phyloP scores from a whole-genome alignment of 37 sponge, comb jelly and placozoan genomes.

The Beroe forskalii region DNA sequence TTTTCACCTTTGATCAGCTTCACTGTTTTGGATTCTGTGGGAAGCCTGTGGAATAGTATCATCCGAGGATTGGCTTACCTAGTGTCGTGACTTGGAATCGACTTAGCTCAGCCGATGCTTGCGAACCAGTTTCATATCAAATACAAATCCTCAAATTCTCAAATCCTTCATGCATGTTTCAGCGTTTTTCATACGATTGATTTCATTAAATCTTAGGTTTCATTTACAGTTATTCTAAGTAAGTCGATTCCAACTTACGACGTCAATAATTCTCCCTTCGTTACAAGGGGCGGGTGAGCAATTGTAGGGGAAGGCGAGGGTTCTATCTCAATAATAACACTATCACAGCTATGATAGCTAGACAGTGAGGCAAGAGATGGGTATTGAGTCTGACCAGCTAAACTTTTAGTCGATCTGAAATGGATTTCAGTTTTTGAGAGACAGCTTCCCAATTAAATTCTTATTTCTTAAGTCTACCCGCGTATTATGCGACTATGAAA shows the following conservation, averaged over 20 bases:
- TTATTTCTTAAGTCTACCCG: no score
- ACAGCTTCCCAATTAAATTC: no score
- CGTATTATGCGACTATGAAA: no score
- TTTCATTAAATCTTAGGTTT: no score
- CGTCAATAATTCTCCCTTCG: neutral
- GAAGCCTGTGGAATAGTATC: neutral
- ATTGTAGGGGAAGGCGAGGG: neutral
- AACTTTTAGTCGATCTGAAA: slow-evolving; percentile 2
- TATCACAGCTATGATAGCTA: neutral
- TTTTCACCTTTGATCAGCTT: neutral
- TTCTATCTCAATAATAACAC: neutral
- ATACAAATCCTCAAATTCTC: no score
- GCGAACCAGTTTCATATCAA: no score
- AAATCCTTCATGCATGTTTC: no score
- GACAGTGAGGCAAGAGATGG: neutral
- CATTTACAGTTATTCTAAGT: no score
- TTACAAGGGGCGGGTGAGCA: neutral
- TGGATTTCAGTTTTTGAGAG: no score
- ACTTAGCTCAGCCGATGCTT: neutral
- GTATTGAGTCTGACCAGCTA: neutral
- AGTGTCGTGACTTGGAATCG: neutral
- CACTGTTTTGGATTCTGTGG: slow-evolving; percentile 8
- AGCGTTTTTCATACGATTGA: no score
- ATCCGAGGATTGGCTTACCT: neutral
- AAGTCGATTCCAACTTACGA: neutral